Conservation (phyloP, 2,888 invertebrate genomes). For the Acleris laterana region DNA sequence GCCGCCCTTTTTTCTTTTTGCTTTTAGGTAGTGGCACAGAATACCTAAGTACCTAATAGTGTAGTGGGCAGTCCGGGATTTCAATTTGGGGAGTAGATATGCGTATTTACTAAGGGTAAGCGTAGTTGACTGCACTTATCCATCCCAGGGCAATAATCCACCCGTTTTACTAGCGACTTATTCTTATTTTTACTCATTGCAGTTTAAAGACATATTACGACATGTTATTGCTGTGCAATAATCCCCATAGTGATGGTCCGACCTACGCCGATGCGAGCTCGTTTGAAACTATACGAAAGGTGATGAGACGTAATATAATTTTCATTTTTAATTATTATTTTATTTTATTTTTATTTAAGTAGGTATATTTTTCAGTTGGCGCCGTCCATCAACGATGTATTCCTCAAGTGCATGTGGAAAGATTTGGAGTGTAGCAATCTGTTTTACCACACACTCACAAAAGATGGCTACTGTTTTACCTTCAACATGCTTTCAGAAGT, state of each 20-base stretch:
- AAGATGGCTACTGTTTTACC: constrained; percentile 86
- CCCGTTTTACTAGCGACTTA: background rate
- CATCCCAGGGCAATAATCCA: no score
- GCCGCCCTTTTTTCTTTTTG: no score
- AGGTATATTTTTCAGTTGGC: constrained; percentile 62
- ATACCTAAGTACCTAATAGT: no score
- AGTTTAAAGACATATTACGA: constrained; percentile 52
- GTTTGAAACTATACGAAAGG: constrained; percentile 49
- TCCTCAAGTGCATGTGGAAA: constrained; percentile 77
- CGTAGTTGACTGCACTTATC: no score
- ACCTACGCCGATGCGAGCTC: constrained; percentile 47
- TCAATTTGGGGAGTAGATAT: no score
- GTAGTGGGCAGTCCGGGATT: no score
- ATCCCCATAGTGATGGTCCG: constrained; percentile 49
- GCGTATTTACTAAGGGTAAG: no score
- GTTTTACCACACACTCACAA: constrained; percentile 85
- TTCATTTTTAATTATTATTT: no score
- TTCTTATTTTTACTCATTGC: constrained; percentile 32
- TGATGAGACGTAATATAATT: constrained; percentile 32
- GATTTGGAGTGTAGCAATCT: constrained; percentile 72
- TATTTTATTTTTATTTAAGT: no score
- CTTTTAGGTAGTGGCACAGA: no score
- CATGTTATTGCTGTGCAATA: constrained; percentile 52
- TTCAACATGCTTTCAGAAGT: constrained; percentile 84
- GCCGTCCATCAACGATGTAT: constrained; percentile 74